A percentile compares a stretch with the other conserved stretches of the same genome.
These are phyloP conservation scores for Platalea minor DNA, from an alignment of 2,797 vertebrate species.

Conservation along the genomic window DNA sequence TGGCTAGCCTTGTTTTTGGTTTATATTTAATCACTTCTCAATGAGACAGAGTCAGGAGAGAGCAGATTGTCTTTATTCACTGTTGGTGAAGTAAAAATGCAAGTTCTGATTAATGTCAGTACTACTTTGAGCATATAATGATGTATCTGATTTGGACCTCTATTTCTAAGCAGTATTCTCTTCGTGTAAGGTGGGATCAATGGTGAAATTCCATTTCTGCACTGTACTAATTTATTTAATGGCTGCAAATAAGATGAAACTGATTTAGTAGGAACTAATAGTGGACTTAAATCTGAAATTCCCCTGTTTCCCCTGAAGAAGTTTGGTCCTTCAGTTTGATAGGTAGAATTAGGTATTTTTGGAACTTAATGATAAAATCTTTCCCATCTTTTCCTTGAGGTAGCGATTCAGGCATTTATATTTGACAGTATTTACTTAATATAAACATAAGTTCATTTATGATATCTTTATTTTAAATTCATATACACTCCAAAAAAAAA, in stretches of 20 bases:
- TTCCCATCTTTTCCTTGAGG: constrained; percentile 30
- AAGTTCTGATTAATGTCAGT: not conserved
- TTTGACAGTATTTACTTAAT: constrained; percentile 52
- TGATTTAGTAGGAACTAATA: constrained; percentile 20
- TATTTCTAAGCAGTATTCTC: constrained; percentile 44
- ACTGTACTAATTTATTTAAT: constrained; percentile 55
- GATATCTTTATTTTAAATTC: constrained; percentile 33
- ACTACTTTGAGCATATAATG: not conserved
- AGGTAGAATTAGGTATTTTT: constrained; percentile 13
- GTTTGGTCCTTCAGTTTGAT: not conserved
- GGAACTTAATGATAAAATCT: not conserved
- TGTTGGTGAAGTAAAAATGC: not conserved
- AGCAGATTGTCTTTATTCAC: not conserved
- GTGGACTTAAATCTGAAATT: constrained; percentile 15
- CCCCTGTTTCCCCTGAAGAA: not conserved
- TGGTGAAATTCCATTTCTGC: constrained; percentile 34
- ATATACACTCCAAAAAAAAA: constrained; percentile 7
- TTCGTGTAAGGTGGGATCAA: not conserved
- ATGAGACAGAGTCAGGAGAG: not conserved
- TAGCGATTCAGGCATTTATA: constrained; percentile 49
- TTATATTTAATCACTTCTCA: not conserved
- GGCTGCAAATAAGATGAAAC: constrained; percentile 16
- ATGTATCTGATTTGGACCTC: not conserved
- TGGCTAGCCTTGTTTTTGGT: not conserved
- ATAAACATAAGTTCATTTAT: constrained; percentile 23